Evolutionary conservation across 2,888 invertebrate species (phyloP).

Genomic region (Tribolium freemani): DNA sequence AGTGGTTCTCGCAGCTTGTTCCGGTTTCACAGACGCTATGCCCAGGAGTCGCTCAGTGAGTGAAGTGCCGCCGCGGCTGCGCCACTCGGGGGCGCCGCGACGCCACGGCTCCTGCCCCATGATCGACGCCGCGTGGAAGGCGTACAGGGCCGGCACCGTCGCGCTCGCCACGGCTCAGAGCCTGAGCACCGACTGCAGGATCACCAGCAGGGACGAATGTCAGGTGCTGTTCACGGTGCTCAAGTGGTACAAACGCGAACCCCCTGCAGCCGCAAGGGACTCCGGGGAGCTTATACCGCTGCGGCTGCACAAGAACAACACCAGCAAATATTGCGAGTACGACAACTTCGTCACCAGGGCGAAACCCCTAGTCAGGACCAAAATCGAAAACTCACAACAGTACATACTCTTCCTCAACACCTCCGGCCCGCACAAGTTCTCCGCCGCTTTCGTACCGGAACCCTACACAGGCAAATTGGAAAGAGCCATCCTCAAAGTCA

Average conservation of each 20-base stretch:
- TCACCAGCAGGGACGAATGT: slow-evolving; percentile 68
- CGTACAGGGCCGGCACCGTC: slow-evolving; percentile 76
- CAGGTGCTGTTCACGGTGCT: slow-evolving; percentile 78
- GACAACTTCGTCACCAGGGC: slow-evolving; percentile 57
- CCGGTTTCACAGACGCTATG: slow-evolving; percentile 67
- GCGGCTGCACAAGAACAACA: slow-evolving; percentile 62
- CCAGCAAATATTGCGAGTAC: slow-evolving; percentile 43
- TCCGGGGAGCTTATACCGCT: slow-evolving; percentile 67
- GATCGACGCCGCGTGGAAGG: slow-evolving; percentile 76
- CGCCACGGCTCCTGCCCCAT: slow-evolving; percentile 69
- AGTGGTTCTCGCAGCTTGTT: slow-evolving; percentile 67
- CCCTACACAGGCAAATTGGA: slow-evolving; percentile 53
- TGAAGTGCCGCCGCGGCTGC: not conserved
- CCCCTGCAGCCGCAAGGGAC: slow-evolving; percentile 65
- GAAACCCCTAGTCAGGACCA: slow-evolving; percentile 24
- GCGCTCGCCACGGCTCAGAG: slow-evolving; percentile 77
- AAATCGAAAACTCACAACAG: slow-evolving; percentile 72
- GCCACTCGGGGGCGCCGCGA: slow-evolving; percentile 34
- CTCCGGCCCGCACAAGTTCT: slow-evolving; percentile 73
- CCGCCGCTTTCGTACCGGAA: slow-evolving; percentile 72
- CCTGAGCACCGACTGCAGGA: slow-evolving; percentile 64
- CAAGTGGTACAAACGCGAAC: slow-evolving; percentile 72
- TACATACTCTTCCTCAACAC: slow-evolving; percentile 75
- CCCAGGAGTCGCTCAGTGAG: slow-evolving; percentile 54
- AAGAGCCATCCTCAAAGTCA: slow-evolving; percentile 57